Percentiles rank a stretch among this genome's conserved stretches.
Evolutionary conservation across 2,113 vertebrate species (phyloP).

Genomic region (Rhabdornis inornatus): DNA sequence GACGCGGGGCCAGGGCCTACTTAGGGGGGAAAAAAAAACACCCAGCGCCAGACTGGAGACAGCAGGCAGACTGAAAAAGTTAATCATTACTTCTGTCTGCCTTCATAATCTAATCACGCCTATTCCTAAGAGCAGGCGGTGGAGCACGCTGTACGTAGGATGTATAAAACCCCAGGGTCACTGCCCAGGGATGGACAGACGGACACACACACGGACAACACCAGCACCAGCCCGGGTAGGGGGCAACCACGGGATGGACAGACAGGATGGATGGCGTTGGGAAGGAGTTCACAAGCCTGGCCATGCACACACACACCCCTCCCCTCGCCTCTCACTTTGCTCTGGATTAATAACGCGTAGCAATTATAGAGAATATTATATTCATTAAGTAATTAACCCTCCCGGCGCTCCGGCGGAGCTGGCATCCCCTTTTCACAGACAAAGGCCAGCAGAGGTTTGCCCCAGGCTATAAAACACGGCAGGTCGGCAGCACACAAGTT

Average conservation of each 20-base stretch:
- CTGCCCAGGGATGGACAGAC: not conserved
- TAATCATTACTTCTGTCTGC: conserved; percentile 99
- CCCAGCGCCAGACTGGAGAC: conserved; percentile 80
- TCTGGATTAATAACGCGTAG: conserved; percentile 47
- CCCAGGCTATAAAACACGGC: not conserved
- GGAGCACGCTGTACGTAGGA: not conserved
- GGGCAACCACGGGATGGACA: not conserved
- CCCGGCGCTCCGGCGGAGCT: not conserved
- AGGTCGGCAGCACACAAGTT: not conserved
- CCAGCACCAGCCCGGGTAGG: rapidly evolving
- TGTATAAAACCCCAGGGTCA: not conserved
- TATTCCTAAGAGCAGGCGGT: conserved; percentile 67
- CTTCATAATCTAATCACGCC: conserved; percentile 84
- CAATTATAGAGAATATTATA: conserved; percentile 58
- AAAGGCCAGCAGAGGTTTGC: not conserved
- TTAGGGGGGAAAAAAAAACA: conserved; percentile 73
- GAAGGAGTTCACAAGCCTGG: not conserved
- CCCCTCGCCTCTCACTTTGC: conserved; percentile 2
- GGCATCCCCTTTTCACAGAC: not conserved
- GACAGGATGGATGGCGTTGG: not conserved
- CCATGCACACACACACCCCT: not conserved
- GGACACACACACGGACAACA: not conserved
- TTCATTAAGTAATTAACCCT: conserved; percentile 68
- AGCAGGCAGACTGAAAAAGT: conserved; percentile 91
- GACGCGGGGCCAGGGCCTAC: conserved; percentile 74